Conservation (phyloP, 2,888 invertebrate species). For the Atethmia centrago region DNA sequence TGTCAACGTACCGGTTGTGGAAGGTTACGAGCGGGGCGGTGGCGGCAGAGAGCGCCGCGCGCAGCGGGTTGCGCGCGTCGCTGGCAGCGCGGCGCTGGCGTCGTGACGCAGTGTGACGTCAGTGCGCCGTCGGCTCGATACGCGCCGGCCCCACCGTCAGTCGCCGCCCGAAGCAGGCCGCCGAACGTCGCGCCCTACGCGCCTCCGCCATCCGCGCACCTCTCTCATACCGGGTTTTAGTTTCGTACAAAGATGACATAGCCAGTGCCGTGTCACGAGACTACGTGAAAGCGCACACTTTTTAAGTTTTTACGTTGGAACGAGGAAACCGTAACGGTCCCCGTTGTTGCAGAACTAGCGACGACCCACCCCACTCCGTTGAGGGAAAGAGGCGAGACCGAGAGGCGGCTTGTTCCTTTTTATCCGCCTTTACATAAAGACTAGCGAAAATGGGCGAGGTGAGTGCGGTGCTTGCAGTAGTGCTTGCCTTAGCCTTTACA, state of each 20-base stretch:
- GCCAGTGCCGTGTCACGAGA: constrained; percentile 88
- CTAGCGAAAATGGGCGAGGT: constrained; percentile 91
- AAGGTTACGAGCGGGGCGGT: constrained; percentile 84
- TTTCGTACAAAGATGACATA: constrained; percentile 90
- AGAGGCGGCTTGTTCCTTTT: constrained; percentile 88
- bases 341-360: constrained; percentile 90
- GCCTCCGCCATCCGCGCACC: constrained; percentile 86
- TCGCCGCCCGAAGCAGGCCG: constrained; percentile 90
- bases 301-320: constrained; percentile 88
- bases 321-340: constrained; percentile 88
- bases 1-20: constrained; percentile 86
- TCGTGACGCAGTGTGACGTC: constrained; percentile 93
- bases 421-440: constrained; percentile 88
- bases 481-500: constrained; percentile 85
- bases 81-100: constrained; percentile 87
- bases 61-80: constrained; percentile 82
- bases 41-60: constrained; percentile 79
- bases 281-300: constrained; percentile 88
- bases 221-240: constrained; percentile 89
- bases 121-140: constrained; percentile 93
- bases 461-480: constrained; percentile 89
- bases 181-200: constrained; percentile 86
- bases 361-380: constrained; percentile 87
- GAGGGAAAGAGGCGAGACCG: constrained; percentile 88
- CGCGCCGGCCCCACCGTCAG: constrained; percentile 91